phyloP scores from a whole-genome alignment of 2,797 vertebrate species.

The Schizopygopsis malacanthus region DNA sequence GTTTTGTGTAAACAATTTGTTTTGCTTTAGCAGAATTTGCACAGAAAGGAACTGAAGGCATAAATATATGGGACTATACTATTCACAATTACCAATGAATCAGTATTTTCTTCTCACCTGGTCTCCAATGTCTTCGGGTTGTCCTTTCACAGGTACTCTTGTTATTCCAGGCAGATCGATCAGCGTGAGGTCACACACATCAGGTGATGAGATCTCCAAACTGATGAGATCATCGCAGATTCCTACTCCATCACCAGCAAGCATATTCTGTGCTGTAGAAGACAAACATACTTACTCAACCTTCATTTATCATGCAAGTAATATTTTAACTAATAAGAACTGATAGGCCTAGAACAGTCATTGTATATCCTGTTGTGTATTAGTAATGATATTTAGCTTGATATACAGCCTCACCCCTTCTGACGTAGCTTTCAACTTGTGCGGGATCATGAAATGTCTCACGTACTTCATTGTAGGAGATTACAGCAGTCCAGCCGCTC shows the following conservation, averaged over 20 bases:
- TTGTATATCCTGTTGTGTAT: neutral
- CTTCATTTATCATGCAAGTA: neutral
- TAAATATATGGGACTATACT: neutral
- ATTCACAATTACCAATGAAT: neutral
- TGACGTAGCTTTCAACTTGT: slow-evolving; percentile 56
- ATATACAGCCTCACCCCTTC: slow-evolving; percentile 42
- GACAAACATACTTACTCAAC: neutral
- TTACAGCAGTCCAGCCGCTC: slow-evolving; percentile 45
- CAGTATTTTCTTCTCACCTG: slow-evolving; percentile 66
- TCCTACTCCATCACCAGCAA: slow-evolving; percentile 64
- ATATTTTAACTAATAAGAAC: neutral
- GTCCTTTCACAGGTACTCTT: slow-evolving; percentile 75
- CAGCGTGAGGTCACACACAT: slow-evolving; percentile 80
- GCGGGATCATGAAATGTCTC: slow-evolving; percentile 57
- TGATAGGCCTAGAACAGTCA: neutral
- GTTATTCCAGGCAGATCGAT: slow-evolving; percentile 85
- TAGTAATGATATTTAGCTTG: neutral
- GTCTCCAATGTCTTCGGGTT: slow-evolving; percentile 76
- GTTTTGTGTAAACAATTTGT: neutral
- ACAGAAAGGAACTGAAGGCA: neutral
- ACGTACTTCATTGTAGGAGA: slow-evolving; percentile 56
- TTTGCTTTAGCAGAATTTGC: neutral
- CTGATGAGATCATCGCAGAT: slow-evolving; percentile 77
- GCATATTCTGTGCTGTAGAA: slow-evolving; percentile 59
- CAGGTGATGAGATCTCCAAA: slow-evolving; percentile 74